Conservation (phyloP, 2,888 invertebrate genomes). For the Synergus umbraculus region DNA sequence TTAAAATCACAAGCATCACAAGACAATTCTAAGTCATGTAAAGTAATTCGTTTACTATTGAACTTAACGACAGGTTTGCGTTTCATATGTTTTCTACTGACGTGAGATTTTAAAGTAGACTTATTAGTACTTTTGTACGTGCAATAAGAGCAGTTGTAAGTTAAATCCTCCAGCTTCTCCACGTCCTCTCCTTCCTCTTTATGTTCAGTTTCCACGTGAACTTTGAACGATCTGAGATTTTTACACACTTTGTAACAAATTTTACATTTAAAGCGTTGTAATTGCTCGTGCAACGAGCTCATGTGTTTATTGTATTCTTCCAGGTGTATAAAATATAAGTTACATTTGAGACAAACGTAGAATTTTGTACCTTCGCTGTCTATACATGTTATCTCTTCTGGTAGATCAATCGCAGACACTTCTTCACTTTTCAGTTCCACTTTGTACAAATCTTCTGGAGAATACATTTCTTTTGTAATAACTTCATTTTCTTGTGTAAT, state of each 20-base stretch:
- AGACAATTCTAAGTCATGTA: slow-evolving; percentile 36
- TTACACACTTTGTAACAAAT: slow-evolving; percentile 63
- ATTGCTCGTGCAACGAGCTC: slow-evolving; percentile 53
- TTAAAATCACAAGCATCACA: slow-evolving; percentile 65
- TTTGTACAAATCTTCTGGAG: slow-evolving; percentile 35
- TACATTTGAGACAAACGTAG: slow-evolving; percentile 62
- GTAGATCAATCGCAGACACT: slow-evolving; percentile 27
- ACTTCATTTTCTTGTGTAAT: not conserved
- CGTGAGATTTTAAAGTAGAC: slow-evolving; percentile 54
- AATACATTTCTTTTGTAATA: not conserved
- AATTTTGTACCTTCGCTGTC: slow-evolving; percentile 57
- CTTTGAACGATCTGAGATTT: slow-evolving; percentile 50
- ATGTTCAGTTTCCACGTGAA: slow-evolving; percentile 52
- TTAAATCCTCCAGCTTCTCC: slow-evolving; percentile 25
- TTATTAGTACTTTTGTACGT: slow-evolving; percentile 58
- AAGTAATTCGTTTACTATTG: slow-evolving; percentile 29
- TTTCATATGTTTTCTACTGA: slow-evolving; percentile 58
- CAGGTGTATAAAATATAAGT: slow-evolving; percentile 61
- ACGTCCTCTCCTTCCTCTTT: slow-evolving; percentile 1
- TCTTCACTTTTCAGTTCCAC: slow-evolving; percentile 41
- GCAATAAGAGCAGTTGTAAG: slow-evolving; percentile 59
- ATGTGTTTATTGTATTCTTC: slow-evolving; percentile 61
- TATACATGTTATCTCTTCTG: slow-evolving; percentile 47
- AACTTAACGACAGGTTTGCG: slow-evolving; percentile 10
- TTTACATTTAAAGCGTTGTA: slow-evolving; percentile 62